Percentiles rank a stretch among this genome's conserved stretches.
These are phyloP conservation scores for Pseudochromis fuscus DNA, from an alignment of 2,797 vertebrate species.

Conservation along the genomic window DNA sequence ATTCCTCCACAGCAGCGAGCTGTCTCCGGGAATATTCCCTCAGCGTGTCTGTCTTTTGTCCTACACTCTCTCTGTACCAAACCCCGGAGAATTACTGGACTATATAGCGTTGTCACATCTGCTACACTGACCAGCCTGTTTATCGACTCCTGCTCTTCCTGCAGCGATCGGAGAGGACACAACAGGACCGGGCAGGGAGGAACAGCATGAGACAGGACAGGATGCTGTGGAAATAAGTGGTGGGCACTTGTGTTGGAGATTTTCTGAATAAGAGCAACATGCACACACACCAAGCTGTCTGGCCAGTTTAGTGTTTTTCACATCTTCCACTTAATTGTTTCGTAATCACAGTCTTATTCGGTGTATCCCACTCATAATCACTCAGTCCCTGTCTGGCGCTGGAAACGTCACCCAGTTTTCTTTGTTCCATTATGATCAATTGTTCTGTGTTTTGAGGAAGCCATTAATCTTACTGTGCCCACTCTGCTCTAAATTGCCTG, in stretches of 20 bases:
- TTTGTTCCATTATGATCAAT: conserved; percentile 72
- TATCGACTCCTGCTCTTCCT: conserved; percentile 58
- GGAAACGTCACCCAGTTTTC: conserved; percentile 46
- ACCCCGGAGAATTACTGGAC: conserved; percentile 63
- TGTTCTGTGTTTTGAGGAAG: conserved; percentile 62
- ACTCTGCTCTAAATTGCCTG: conserved; percentile 65
- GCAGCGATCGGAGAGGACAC: conserved; percentile 37
- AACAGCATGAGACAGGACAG: conserved; percentile 20
- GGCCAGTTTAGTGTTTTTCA: conserved; percentile 20
- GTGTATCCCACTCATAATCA: conserved; percentile 48
- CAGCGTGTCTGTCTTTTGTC: conserved; percentile 51
- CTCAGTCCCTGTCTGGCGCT: conserved; percentile 25
- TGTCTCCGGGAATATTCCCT: conserved; percentile 61
- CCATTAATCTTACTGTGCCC: conserved; percentile 73
- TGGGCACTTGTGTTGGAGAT: conserved; percentile 42
- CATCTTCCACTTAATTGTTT: conserved; percentile 44
- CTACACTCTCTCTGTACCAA: conserved; percentile 35
- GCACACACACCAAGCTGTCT: conserved; percentile 19
- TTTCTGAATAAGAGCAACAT: conserved; percentile 31
- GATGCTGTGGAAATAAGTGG: conserved; percentile 26
- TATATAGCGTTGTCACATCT: conserved; percentile 63
- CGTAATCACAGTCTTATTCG: conserved; percentile 49
- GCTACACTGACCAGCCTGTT: conserved; percentile 49
- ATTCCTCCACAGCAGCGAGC: conserved; percentile 46
- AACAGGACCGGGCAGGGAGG: conserved; percentile 38